These are phyloP conservation scores for Monochamus alternatus DNA, from an alignment of 2,888 invertebrate species.

Conservation along the genomic window DNA sequence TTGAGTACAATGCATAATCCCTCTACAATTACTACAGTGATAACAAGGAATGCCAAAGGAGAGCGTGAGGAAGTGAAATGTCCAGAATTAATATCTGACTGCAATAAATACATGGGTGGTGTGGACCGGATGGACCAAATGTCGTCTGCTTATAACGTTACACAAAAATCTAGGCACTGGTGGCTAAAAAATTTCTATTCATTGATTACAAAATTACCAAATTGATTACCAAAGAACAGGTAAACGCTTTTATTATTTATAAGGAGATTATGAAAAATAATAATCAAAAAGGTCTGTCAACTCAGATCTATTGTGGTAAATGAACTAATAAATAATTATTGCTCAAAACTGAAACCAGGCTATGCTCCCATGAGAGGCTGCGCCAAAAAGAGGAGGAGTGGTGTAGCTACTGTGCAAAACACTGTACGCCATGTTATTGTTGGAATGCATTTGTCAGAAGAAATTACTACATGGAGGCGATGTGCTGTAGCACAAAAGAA, in stretches of 20 bases:
- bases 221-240: no score
- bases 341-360: neutral
- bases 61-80: neutral
- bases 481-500: slow-evolving; percentile 5
- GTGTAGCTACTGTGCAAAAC: neutral
- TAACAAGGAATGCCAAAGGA: neutral
- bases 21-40: neutral
- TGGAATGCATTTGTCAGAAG: neutral
- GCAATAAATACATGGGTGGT: neutral
- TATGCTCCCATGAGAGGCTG: neutral
- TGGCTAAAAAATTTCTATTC: slow-evolving; percentile 2
- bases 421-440: neutral
- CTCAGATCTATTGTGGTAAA: neutral
- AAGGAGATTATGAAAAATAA: neutral
- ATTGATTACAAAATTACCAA: no score
- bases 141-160: slow-evolving; percentile 1
- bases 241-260: neutral
- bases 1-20: neutral
- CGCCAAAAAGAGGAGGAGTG: neutral
- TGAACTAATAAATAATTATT: slow-evolving; percentile 3
- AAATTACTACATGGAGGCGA: neutral
- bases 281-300: neutral
- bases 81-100: slow-evolving; percentile 1
- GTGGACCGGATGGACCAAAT: neutral
- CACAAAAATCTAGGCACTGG: neutral